Conservation (phyloP, 2,888 invertebrate species). For the Cryptosula pallasiana region DNA sequence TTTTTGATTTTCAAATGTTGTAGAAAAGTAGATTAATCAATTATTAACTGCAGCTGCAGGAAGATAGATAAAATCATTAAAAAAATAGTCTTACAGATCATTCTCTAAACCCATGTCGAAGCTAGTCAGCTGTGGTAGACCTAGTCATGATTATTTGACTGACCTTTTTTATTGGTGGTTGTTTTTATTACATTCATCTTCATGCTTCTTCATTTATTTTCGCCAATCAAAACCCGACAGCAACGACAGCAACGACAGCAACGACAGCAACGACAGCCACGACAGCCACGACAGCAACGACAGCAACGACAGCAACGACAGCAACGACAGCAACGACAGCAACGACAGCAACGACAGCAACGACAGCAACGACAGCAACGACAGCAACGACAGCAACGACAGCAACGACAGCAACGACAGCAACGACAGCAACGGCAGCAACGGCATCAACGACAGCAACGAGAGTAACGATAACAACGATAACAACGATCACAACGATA, state of each 20-base stretch:
- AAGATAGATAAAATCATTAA: too few species aligned
- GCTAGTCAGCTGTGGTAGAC: too few species aligned
- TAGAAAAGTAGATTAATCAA: too few species aligned
- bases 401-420: background rate
- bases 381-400: background rate
- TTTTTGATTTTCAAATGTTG: too few species aligned
- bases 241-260: conserved; percentile 21
- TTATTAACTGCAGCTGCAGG: too few species aligned
- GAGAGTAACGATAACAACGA: background rate
- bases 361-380: conserved; percentile 24
- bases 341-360: conserved; percentile 25
- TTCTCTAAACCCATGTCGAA: too few species aligned
- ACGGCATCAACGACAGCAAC: background rate
- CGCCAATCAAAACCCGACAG: background rate
- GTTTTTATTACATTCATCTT: too few species aligned
- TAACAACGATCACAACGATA: background rate
- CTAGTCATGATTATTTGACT: too few species aligned
- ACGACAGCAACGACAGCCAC: conserved; percentile 24
- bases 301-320: conserved; percentile 23
- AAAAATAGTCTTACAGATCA: too few species aligned
- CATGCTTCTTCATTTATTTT: conserved; percentile 1
- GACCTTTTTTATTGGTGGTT: too few species aligned
- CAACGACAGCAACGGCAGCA: conserved; percentile 6
- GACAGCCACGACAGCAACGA: conserved; percentile 26
- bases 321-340: conserved; percentile 25